A percentile compares a stretch with the other conserved stretches of the same genome.
Conservation (phyloP, 1,140 invertebrate genomes). For the Anoplophora glabripennis region DNA sequence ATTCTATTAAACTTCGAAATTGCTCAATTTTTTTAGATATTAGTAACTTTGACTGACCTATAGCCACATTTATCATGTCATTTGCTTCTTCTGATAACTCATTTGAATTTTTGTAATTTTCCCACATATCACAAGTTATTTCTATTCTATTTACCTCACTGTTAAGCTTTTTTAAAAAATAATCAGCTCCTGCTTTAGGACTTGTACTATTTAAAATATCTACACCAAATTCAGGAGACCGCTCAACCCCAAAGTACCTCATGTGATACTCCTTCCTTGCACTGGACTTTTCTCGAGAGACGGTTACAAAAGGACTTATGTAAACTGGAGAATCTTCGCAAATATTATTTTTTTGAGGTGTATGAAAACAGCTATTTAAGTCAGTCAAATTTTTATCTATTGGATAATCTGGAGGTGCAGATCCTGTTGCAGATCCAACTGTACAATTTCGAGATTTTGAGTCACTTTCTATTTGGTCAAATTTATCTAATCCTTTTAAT, state of each 20-base stretch:
- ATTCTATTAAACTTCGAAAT: constrained; percentile 61
- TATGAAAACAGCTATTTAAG: no score
- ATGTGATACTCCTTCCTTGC: constrained; percentile 34
- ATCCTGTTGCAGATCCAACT: no score
- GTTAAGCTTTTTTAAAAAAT: constrained; percentile 54
- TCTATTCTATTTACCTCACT: constrained; percentile 52
- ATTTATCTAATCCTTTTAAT: no score
- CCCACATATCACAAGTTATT: constrained; percentile 32
- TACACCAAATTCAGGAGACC: background rate
- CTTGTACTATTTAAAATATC: constrained; percentile 20
- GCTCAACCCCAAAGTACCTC: constrained; percentile 9
- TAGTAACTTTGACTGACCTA: constrained; percentile 67
- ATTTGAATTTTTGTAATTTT: constrained; percentile 30
- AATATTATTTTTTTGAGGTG: no score
- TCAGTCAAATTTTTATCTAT: no score
- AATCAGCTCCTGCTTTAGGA: constrained; percentile 40
- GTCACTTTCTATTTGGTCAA: no score
- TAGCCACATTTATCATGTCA: constrained; percentile 63
- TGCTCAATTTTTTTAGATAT: constrained; percentile 67
- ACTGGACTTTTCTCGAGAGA: constrained; percentile 37
- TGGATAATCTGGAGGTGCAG: no score
- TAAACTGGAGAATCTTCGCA: constrained; percentile 19
- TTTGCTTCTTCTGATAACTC: constrained; percentile 49
- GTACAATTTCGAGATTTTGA: no score
- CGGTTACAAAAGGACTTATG: constrained; percentile 45